phyloP scores from a whole-genome alignment of 2,888 invertebrate genomes.

The Aphodius granarius region DNA sequence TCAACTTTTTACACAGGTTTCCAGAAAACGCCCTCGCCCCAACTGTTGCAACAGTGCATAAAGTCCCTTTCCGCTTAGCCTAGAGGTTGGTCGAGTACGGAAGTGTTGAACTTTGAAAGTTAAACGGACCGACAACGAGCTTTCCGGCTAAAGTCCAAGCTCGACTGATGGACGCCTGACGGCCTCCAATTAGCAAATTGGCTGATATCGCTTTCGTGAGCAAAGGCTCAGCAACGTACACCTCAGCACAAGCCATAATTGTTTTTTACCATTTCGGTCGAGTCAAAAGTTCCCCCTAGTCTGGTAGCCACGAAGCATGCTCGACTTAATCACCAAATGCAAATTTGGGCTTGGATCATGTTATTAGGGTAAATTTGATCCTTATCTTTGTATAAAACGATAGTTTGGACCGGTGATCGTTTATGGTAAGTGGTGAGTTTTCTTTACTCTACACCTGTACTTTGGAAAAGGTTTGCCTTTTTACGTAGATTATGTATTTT shows the following conservation, averaged over 20 bases:
- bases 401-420: not conserved
- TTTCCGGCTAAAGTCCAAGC: not conserved
- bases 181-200: not conserved
- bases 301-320: not conserved
- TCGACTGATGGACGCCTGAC: not conserved
- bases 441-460: not conserved
- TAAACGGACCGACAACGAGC: not conserved
- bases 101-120: not conserved
- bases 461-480: too few species aligned
- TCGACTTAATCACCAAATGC: constrained; percentile 23
- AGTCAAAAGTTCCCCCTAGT: not conserved
- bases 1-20: too few species aligned
- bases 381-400: constrained; percentile 18
- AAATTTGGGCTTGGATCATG: constrained; percentile 23
- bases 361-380: constrained; percentile 28
- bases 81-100: not conserved
- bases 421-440: not conserved
- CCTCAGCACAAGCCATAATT: not conserved
- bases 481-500: too few species aligned
- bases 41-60: too few species aligned
- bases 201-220: not conserved
- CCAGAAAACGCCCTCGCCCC: too few species aligned
- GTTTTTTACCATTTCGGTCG: not conserved
- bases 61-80: not conserved
- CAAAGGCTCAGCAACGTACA: not conserved